Evolutionary conservation across 2,888 invertebrate genomes (phyloP), one percentile per base, ranked within the genome.

Genomic region (Drosophila glabriapex): DNA sequence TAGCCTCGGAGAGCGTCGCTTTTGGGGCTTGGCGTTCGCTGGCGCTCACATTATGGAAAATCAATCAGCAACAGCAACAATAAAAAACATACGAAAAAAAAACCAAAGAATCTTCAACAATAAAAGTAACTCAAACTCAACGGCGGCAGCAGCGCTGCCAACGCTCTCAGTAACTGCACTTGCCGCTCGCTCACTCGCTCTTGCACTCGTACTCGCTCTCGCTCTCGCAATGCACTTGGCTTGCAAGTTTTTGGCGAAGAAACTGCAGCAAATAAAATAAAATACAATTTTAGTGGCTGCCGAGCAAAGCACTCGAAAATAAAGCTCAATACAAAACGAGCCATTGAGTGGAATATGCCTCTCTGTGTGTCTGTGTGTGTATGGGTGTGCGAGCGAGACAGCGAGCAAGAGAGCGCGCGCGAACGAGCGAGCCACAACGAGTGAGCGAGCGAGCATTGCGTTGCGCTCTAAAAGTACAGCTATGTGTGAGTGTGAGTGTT

Each of bases 11-110:
- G 73, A 73, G 73, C 65, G 41, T 22, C 31, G 64, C 43, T 28
- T 43, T 73, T 54, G 72, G 35, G 61, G 41, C 50, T 64, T 71
- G 46, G 59, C 69, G 65, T 29, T 81, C 70, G 55, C 80, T 69
- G 54, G 78, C 82, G 82, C 87, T 90, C 89, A 41, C 74, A 70
- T 89, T 85, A 85, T 90, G 90, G 85, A 90, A 85, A 85, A 85
- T 85, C 85, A 85, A 85, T 85, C 85, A 90, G 83, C 68, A 70
- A 37, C 59, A 68, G 12, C 59, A 74, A 39, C 22, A 78, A 56
- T 50, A 80, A 65, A 16, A 64, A 31, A 37, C 10, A 60, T 16
- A 22, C 41, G 59, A 31, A 61, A 31, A 63, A 70, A 73, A 60
- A n/a, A n/a, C n/a, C 53, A 64, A 70, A 58, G 56, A 61, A 68